Conservation (phyloP, 2,797 vertebrate genomes). For the Microcaecilia unicolor region DNA sequence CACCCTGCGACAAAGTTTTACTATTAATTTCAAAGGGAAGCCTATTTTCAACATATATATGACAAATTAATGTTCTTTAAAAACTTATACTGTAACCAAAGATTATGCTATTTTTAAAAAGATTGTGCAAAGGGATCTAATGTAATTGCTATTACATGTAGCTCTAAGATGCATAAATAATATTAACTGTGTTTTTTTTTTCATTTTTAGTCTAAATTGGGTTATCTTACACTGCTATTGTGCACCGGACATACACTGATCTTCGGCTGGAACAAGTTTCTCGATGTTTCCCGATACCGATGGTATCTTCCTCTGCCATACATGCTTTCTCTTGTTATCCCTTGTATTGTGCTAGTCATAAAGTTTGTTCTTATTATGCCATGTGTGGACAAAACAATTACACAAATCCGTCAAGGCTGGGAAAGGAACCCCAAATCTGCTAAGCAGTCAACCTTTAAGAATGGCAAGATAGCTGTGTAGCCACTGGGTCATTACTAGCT, state of each 20-base stretch:
- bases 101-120: too few relatives aligned
- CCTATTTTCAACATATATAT: too few relatives aligned
- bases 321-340: conserved; percentile 69
- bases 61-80: too few relatives aligned
- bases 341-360: conserved; percentile 66
- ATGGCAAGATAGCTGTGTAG: conserved; percentile 41
- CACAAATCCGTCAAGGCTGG: conserved; percentile 77
- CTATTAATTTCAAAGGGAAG: too few relatives aligned
- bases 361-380: conserved; percentile 76
- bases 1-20: too few relatives aligned
- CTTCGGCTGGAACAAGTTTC: conserved; percentile 71
- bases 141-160: too few relatives aligned
- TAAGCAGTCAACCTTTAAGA: conserved; percentile 6
- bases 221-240: conserved; percentile 71
- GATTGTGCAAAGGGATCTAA: too few relatives aligned
- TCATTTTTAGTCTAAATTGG: conserved; percentile 75
- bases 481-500: too few relatives aligned
- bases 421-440: conserved; percentile 47
- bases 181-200: too few relatives aligned
- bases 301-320: conserved; percentile 72
- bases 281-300: conserved; percentile 43
- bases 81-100: too few relatives aligned
- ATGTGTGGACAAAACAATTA: conserved; percentile 70
- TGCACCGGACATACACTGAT: conserved; percentile 73
- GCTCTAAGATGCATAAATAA: too few relatives aligned